Conservation (phyloP, 2,113 vertebrate species). For the Colinus virginianus region DNA sequence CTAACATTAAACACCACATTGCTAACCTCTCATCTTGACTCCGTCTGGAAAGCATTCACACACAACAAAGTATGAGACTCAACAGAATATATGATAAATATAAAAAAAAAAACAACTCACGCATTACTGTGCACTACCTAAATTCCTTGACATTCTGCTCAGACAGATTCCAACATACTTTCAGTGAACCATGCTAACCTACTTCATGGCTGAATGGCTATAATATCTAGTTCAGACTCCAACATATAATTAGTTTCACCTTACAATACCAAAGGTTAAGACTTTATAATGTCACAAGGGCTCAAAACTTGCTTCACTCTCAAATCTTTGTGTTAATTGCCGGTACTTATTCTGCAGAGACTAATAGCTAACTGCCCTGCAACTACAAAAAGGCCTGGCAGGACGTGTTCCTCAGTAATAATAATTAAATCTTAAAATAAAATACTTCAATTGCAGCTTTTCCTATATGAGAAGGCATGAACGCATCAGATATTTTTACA, state of each 20-base stretch:
- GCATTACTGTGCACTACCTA: background rate
- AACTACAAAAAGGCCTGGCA: background rate
- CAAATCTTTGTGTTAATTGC: background rate
- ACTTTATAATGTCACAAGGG: background rate
- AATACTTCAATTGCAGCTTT: background rate
- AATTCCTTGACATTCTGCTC: background rate
- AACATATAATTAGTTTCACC: slow-evolving; percentile 48
- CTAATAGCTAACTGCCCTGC: background rate
- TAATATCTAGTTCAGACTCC: background rate
- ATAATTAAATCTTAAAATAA: background rate
- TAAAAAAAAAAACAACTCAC: background rate
- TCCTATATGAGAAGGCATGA: background rate
- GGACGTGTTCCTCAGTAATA: background rate
- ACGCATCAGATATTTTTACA: fast-evolving
- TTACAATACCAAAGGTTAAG: slow-evolving; percentile 23
- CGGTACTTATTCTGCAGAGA: background rate
- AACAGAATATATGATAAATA: background rate
- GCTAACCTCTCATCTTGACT: background rate
- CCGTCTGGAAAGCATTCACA: background rate
- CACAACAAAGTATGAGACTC: background rate
- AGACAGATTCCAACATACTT: background rate
- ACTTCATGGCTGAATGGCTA: slow-evolving; percentile 35
- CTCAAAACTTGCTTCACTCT: background rate
- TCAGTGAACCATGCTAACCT: slow-evolving; percentile 31
- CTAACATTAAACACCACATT: background rate